A percentile compares a stretch with the other conserved stretches of the same genome.
Conservation (phyloP, 1,140 invertebrate species). For the Sitophilus oryzae region DNA sequence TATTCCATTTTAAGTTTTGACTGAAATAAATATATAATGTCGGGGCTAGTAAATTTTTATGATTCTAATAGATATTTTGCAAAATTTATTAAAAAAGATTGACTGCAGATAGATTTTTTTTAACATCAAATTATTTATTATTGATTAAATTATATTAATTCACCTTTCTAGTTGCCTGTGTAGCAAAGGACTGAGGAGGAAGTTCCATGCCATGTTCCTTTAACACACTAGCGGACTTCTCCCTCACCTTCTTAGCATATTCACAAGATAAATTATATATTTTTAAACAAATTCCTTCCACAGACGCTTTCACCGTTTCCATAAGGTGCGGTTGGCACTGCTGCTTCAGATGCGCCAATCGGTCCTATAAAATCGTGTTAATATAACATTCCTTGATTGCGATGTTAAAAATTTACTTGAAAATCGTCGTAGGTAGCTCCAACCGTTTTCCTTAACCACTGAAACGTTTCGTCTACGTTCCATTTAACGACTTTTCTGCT, state of each 20-base stretch:
- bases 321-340: slow-evolving; percentile 93
- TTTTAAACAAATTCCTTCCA: slow-evolving; percentile 93
- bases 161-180: slow-evolving; percentile 32
- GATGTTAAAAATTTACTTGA: slow-evolving; percentile 45
- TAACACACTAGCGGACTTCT: slow-evolving; percentile 77
- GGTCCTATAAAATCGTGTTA: slow-evolving; percentile 46
- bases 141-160: slow-evolving; percentile 4
- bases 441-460: slow-evolving; percentile 89
- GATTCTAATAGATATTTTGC: too few relatives aligned
- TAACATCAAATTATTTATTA: too few relatives aligned
- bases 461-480: slow-evolving; percentile 97
- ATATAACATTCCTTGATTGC: not conserved
- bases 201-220: slow-evolving; percentile 83
- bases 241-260: slow-evolving; percentile 83
- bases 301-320: slow-evolving; percentile 76
- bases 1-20: too few relatives aligned
- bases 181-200: slow-evolving; percentile 45
- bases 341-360: slow-evolving; percentile 65
- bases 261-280: slow-evolving; percentile 90
- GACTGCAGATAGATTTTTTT: too few relatives aligned
- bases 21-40: too few relatives aligned
- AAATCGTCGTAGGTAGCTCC: slow-evolving; percentile 95
- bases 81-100: too few relatives aligned
- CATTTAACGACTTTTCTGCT: slow-evolving; percentile 96
- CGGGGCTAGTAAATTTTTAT: too few relatives aligned